Evolutionary conservation across 1,140 invertebrate genomes (phyloP), one percentile per base, ranked within the genome.

Genomic region (Drosophila leontia): DNA sequence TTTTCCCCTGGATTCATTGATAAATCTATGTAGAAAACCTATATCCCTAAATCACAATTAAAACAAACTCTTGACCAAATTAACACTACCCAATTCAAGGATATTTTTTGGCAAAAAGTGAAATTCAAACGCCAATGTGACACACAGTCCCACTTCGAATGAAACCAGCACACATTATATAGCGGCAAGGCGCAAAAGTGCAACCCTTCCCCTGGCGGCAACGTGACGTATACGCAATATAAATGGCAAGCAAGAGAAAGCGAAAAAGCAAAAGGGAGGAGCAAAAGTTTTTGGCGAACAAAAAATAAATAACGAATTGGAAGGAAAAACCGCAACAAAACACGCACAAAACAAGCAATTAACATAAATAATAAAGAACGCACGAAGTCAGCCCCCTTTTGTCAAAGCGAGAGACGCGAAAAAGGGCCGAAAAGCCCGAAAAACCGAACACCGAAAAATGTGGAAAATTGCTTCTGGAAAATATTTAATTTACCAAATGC

Each of bases 201-300:
- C 77, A 84, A 84, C 80, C 84, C 83, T 88, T 76, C 55, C 50
- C 58, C n/a, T 42, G 71, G 50, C 41, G 84, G 50, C 80, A 77
- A 90, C 85, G 78, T 78, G 85, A 76, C 85, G 75, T 85, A 84
- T 90, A 77, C 64, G 85, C 53, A 76, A 90, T 90, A 79, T 84
- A 75, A 57, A 68, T 61, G 68, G 32, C 48, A 69, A 56, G 53
- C 51, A 2, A 55, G 19, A 55, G 19, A 55, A 55, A 0, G 34
- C 56, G 55, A 76, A 69, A 35, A 55, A 2, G 11, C 60, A 41
- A 71, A 74, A 53, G 75, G 17, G 42, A 29, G 13, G 15, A 34
- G 42, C 26, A 39, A 53, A 64, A 78, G 48, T 47, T 60, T 55
- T 53, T 11, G 32, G 53, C 53, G 9, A 56, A 56, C 56, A 45